A percentile compares a stretch with the other conserved stretches of the same genome.
phyloP scores from a whole-genome alignment of 2,113 vertebrate species.

The Pheucticus melanocephalus region DNA sequence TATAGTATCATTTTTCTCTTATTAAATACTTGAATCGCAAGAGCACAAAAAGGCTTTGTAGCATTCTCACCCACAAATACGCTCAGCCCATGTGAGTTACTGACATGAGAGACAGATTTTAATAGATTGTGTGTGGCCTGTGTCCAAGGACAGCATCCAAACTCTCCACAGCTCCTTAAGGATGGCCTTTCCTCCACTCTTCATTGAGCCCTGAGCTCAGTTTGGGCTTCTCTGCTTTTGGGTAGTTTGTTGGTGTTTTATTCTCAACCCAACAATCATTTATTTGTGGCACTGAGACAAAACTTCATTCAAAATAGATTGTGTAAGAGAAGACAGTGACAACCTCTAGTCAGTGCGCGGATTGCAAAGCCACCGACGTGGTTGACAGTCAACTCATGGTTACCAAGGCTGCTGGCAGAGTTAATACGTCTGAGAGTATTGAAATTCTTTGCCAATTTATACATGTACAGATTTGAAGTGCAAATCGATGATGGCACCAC shows the following conservation, averaged over 20 bases:
- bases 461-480: neutral
- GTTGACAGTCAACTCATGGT: neutral
- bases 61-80: slow-evolving; percentile 41
- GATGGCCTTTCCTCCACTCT: neutral
- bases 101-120: slow-evolving; percentile 14
- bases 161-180: neutral
- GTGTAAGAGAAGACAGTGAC: neutral
- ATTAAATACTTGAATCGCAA: slow-evolving; percentile 39
- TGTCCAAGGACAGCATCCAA: neutral
- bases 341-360: neutral
- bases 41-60: slow-evolving; percentile 39
- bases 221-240: neutral
- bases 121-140: neutral
- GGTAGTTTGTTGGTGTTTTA: neutral
- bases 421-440: neutral
- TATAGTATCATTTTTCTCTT: slow-evolving; percentile 20
- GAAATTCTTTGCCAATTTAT: neutral
- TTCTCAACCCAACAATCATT: neutral
- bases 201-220: neutral
- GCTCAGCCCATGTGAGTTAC: slow-evolving; percentile 4
- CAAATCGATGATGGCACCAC: neutral
- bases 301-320: neutral
- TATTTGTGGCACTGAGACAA: neutral
- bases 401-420: neutral
- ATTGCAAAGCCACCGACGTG: neutral